Evolutionary conservation across 1,140 invertebrate species (phyloP), one percentile per base, ranked within the genome.

Genomic region (Coptotermes formosanus): DNA sequence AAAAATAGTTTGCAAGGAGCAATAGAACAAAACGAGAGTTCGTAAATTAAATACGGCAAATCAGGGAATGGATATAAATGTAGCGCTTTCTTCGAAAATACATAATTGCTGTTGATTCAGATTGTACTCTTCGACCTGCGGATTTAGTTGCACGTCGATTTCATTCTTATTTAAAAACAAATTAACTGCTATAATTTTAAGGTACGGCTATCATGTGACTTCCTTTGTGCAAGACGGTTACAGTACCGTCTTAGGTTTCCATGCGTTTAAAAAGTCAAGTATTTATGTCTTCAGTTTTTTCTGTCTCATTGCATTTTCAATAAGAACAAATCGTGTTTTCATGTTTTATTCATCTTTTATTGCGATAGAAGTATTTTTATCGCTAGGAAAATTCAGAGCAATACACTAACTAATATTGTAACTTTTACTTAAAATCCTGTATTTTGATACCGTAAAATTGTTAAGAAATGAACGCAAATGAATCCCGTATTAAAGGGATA

Each of bases 371-470:
- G 30, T 75, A 75, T 30, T 86, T 86, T 86, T 82, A 86, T 75
- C 85, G 25, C 45, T 86, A 82, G 85, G 85, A 3, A 82, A 81
- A 55, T 82, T 82, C 38, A 86, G 82, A 86, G 86, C 86, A 86
- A 86, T 86, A 86, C 82, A 86, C 55, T 82, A 86, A 52, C 43
- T 75, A 64, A 86, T 83, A 52, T 32, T 83, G 82, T 52, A 86
- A 84, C 59, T 86, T 83, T 86, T 83, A 86, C 52, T 84, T 86
- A 84, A 85, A 86, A 85, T 85, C 81, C 84, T 87, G 86, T 87
- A 85, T 87, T 85, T 87, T 87, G 84, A 87, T 87, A 87, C 86
- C 55, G 84, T 85, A 81, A 85, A 87, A 85, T 85, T 87, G 86
- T 87, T 87, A 85, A 87, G 48, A 85, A 82, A 55, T 75, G 43